phyloP scores from a whole-genome alignment of 1,140 invertebrate species.

The Drosophila orosa region DNA sequence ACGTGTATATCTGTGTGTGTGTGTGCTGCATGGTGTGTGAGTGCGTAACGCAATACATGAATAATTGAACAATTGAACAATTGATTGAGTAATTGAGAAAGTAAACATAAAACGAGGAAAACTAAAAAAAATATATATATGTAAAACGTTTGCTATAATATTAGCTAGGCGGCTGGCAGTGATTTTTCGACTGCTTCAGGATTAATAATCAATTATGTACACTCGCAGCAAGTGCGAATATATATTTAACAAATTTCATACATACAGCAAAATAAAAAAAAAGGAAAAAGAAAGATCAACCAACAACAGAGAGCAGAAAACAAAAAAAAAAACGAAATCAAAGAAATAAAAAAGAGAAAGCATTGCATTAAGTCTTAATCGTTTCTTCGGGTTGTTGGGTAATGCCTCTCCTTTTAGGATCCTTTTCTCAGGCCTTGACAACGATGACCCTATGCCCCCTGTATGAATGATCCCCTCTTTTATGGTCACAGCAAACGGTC shows the following conservation, averaged over 20 bases:
- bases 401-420: neutral
- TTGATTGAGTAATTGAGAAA: constrained; percentile 20
- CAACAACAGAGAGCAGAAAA: constrained; percentile 33
- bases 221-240: constrained; percentile 16
- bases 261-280: constrained; percentile 6
- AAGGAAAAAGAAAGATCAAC: constrained; percentile 8
- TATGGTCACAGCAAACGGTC: constrained; percentile 6
- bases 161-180: constrained; percentile 35
- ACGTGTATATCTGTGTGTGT: constrained; percentile 25
- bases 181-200: constrained; percentile 39
- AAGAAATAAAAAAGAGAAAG: constrained; percentile 25
- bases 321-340: constrained; percentile 39
- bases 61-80: neutral
- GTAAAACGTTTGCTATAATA: constrained; percentile 23
- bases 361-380: constrained; percentile 20
- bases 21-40: constrained; percentile 11
- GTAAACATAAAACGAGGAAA: constrained; percentile 1
- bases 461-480: constrained; percentile 29
- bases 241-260: constrained; percentile 49
- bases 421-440: neutral
- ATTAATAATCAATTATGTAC: constrained; percentile 41
- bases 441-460: constrained; percentile 13
- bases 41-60: constrained; percentile 6
- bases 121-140: too few species aligned
- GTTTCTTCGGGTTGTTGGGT: constrained; percentile 5